A percentile compares a stretch with the other conserved stretches of the same genome.
phyloP scores from a whole-genome alignment of 1,140 invertebrate species.

The Lineus longissimus region DNA sequence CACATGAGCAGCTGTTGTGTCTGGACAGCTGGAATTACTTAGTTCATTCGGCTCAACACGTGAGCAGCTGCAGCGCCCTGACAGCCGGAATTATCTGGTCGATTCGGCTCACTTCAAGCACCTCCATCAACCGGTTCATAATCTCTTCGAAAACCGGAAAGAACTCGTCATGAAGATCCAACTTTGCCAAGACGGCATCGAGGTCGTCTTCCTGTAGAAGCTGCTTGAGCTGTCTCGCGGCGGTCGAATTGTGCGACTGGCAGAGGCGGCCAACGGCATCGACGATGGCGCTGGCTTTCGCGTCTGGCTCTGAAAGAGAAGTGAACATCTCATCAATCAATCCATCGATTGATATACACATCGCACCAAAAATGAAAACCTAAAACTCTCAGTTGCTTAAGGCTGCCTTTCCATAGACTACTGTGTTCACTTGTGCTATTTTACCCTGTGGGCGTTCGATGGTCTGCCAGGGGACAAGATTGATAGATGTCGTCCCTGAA shows the following conservation, averaged over 20 bases:
- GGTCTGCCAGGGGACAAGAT: too few species aligned
- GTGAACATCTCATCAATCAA: too few species aligned
- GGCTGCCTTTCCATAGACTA: background rate
- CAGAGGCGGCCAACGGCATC: constrained; percentile 44
- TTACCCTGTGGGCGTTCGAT: too few species aligned
- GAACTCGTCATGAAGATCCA: constrained; percentile 46
- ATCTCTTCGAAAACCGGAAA: constrained; percentile 47
- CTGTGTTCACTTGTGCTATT: too few species aligned
- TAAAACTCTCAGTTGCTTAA: background rate
- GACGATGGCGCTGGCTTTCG: constrained; percentile 35
- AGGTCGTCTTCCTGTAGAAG: constrained; percentile 44
- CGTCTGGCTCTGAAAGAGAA: constrained; percentile 30
- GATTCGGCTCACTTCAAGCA: constrained; percentile 44
- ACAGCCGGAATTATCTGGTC: constrained; percentile 46
- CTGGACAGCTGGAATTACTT: too few species aligned
- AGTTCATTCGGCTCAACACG: background rate
- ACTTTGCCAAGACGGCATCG: constrained; percentile 38
- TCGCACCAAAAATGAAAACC: too few species aligned
- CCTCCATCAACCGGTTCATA: constrained; percentile 44
- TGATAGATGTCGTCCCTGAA: too few species aligned
- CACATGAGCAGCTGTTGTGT: too few species aligned
- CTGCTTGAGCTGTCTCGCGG: constrained; percentile 40
- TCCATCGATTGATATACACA: too few species aligned
- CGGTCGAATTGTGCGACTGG: constrained; percentile 39
- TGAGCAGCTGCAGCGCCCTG: constrained; percentile 38